Evolutionary conservation across 2,113 vertebrate species (phyloP).

Genomic region (Solenodon paradoxus): DNA sequence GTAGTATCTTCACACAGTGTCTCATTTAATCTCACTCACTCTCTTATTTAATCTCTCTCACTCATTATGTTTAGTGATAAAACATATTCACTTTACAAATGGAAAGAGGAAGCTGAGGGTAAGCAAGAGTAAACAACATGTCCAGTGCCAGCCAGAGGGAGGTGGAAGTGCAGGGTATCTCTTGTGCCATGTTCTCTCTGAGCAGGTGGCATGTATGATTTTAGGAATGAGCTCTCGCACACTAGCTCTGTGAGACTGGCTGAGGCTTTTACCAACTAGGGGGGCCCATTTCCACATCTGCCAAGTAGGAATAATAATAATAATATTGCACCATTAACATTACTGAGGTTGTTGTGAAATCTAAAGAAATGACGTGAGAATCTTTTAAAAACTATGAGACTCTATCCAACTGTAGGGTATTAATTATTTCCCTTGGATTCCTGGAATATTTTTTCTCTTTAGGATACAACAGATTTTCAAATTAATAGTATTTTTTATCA

Average conservation of each 20-base stretch:
- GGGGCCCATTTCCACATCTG: not conserved
- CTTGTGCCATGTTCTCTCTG: not conserved
- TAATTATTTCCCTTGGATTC: not conserved
- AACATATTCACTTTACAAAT: not conserved
- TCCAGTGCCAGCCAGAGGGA: not conserved
- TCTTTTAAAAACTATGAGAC: not conserved
- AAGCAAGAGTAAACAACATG: not conserved
- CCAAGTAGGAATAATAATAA: too few relatives aligned
- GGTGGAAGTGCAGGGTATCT: not conserved
- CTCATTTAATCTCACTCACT: not conserved
- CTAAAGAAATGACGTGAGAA: not conserved
- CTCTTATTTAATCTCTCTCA: not conserved
- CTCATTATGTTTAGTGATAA: too few relatives aligned
- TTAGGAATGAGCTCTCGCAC: not conserved
- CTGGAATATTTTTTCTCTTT: not conserved
- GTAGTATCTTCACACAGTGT: not conserved
- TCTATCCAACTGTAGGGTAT: not conserved
- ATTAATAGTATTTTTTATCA: not conserved
- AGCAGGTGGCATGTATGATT: accelerated
- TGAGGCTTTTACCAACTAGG: not conserved
- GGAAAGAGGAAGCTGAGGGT: not conserved
- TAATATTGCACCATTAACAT: not conserved
- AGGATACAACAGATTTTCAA: not conserved
- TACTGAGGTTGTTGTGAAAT: not conserved
- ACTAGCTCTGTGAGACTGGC: not conserved